phyloP scores from a whole-genome alignment of 1,140 invertebrate species.

The Hylaeus anthracinus region DNA sequence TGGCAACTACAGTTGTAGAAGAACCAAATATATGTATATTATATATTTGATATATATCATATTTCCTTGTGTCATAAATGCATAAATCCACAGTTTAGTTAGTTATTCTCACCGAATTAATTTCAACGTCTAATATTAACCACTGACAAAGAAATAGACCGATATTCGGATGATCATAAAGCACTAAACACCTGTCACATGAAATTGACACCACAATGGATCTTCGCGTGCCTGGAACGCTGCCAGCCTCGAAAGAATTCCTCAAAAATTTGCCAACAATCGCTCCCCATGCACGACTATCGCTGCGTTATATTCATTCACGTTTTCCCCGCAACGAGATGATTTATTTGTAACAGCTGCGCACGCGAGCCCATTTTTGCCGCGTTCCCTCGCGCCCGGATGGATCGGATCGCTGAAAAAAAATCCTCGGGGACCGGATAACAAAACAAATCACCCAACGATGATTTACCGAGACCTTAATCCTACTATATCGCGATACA shows the following conservation, averaged over 20 bases:
- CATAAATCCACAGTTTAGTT: too few species aligned
- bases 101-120: too few species aligned
- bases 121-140: too few species aligned
- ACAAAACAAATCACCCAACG: constrained; percentile 34
- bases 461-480: constrained; percentile 34
- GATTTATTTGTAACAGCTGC: constrained; percentile 15
- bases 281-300: neutral
- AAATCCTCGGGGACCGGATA: neutral
- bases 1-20: too few species aligned
- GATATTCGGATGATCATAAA: too few species aligned
- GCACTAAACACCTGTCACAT: too few species aligned
- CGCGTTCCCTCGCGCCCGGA: constrained; percentile 8
- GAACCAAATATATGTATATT: too few species aligned
- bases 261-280: constrained; percentile 17
- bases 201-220: too few species aligned
- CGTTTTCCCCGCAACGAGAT: neutral
- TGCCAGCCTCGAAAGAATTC: constrained; percentile 13
- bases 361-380: neutral
- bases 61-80: too few species aligned
- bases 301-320: neutral
- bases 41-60: too few species aligned
- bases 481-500: constrained; percentile 9
- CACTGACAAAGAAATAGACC: too few species aligned
- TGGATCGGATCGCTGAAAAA: neutral
- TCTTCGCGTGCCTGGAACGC: constrained; percentile 1